These are phyloP conservation scores for Drosophila nigromelanica DNA, from an alignment of 1,140 invertebrate genomes.

Conservation along the genomic window DNA sequence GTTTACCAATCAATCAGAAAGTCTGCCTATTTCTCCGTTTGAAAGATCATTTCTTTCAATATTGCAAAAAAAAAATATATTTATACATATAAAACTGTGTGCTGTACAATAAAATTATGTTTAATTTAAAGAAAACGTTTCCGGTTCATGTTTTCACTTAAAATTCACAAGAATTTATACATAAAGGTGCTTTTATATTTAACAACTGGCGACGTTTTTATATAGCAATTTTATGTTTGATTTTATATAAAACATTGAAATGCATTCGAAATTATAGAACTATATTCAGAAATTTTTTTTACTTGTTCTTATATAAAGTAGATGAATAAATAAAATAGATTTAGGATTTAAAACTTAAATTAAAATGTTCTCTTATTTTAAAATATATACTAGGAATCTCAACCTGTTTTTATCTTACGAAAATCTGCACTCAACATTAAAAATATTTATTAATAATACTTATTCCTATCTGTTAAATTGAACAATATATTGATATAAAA, in stretches of 20 bases:
- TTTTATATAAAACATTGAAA: not conserved
- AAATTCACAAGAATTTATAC: not conserved
- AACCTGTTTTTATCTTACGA: too few species aligned
- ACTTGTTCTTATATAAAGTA: too few species aligned
- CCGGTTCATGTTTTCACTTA: not conserved
- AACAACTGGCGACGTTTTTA: not conserved
- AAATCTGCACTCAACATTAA: too few species aligned
- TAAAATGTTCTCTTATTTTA: too few species aligned
- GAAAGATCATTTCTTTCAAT: constrained; percentile 1
- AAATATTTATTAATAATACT: too few species aligned
- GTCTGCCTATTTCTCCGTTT: not conserved
- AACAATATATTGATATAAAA: too few species aligned
- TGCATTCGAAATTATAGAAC: not conserved
- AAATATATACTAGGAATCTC: too few species aligned
- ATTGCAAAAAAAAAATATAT: not conserved
- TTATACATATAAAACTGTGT: not conserved
- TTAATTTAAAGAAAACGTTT: not conserved
- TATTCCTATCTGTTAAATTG: not conserved
- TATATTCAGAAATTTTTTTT: too few species aligned
- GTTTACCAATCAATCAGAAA: not conserved
- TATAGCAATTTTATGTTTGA: not conserved
- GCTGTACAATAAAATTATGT: not conserved
- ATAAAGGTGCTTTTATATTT: not conserved
- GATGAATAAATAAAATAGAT: too few species aligned
- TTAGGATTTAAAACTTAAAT: too few species aligned